Conservation (phyloP, 2,888 invertebrate species). For the Drosophila suboccidentalis region DNA sequence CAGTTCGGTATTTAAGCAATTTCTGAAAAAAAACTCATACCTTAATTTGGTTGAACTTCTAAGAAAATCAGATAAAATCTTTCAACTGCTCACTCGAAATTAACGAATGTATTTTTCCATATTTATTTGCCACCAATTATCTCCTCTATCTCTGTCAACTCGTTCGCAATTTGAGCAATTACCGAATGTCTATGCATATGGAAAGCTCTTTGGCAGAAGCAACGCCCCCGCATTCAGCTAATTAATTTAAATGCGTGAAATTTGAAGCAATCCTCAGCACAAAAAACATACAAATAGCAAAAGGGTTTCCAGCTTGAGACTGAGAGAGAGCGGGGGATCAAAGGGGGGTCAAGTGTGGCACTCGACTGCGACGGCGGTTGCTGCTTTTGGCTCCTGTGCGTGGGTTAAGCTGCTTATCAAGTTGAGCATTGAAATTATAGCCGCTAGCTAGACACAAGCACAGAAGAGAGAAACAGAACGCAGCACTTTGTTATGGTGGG, state of each 20-base stretch:
- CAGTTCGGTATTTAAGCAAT: not conserved
- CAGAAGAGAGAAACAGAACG: slow-evolving; percentile 60
- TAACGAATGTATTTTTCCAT: not conserved
- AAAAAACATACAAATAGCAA: slow-evolving; percentile 46
- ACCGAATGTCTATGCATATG: slow-evolving; percentile 16
- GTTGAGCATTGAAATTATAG: slow-evolving; percentile 81
- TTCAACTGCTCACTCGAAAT: not conserved
- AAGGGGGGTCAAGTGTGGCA: slow-evolving; percentile 59
- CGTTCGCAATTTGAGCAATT: slow-evolving; percentile 15
- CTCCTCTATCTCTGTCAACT: not conserved
- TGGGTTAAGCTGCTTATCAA: slow-evolving; percentile 81
- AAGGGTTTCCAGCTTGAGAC: slow-evolving; percentile 22
- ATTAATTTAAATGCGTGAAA: slow-evolving; percentile 76
- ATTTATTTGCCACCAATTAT: slow-evolving; percentile 8
- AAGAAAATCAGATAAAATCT: not conserved
- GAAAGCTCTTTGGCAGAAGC: slow-evolving; percentile 13
- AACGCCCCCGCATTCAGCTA: slow-evolving; percentile 47
- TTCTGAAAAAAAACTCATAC: not conserved
- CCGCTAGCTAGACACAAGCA: slow-evolving; percentile 78
- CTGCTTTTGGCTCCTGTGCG: slow-evolving; percentile 51
- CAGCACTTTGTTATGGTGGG: slow-evolving; percentile 73
- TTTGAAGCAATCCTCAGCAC: slow-evolving; percentile 67
- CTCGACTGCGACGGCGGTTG: slow-evolving; percentile 46
- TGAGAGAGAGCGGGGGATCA: not conserved
- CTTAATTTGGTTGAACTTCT: not conserved